Evolutionary conservation across 2,797 vertebrate species (phyloP).

Genomic region (Tamandua tetradactyla): DNA sequence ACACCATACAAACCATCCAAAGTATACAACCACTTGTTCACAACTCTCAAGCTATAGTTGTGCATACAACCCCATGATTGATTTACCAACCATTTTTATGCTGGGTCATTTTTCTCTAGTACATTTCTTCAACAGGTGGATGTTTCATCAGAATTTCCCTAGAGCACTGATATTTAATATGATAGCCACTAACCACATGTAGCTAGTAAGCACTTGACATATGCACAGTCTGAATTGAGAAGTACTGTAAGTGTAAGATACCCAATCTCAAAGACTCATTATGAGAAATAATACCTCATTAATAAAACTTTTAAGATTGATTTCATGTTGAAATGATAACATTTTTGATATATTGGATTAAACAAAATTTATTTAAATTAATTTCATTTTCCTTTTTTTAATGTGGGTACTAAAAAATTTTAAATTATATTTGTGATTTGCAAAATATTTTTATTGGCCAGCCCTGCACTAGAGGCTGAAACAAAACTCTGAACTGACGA

Average conservation of each 20-base stretch:
- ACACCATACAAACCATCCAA: no score
- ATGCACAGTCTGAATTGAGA: background rate
- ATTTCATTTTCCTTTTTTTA: conserved; percentile 26
- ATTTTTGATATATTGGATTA: background rate
- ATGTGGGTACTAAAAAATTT: background rate
- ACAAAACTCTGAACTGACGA: background rate
- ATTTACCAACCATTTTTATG: background rate
- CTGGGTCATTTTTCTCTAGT: background rate
- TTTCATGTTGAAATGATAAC: background rate
- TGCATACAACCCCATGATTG: no score
- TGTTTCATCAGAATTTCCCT: background rate
- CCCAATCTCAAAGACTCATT: background rate
- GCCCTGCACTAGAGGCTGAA: background rate
- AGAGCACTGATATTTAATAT: background rate
- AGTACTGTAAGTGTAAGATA: background rate
- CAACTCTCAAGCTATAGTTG: no score
- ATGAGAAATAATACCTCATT: background rate
- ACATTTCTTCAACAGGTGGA: background rate
- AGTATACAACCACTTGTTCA: no score
- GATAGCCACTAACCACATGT: background rate
- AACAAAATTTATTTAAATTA: background rate
- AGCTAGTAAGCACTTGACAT: background rate
- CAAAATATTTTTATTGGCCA: background rate
- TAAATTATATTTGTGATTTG: background rate
- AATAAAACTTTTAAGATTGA: background rate